These are phyloP conservation scores for Acrocephalus kingi DNA, from an alignment of 2,113 vertebrate genomes.

Conservation along the genomic window DNA sequence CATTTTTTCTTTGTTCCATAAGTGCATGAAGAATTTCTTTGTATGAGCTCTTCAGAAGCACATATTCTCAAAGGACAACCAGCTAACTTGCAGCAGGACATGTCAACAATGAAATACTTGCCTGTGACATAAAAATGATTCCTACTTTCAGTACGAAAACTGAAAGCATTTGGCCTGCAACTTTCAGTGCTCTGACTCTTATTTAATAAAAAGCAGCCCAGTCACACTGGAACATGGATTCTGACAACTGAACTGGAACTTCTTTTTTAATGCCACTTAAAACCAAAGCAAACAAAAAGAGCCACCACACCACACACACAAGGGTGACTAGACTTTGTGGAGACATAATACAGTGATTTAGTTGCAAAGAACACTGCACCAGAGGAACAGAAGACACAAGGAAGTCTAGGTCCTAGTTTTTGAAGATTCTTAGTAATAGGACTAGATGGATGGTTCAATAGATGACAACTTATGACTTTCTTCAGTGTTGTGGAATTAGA, in stretches of 20 bases:
- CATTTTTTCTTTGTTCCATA: neutral
- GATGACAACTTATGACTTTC: neutral
- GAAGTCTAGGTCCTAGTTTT: neutral
- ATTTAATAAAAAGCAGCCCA: conserved; percentile 23
- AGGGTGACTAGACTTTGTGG: neutral
- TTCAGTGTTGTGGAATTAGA: neutral
- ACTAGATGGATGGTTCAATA: neutral
- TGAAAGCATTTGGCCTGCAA: conserved; percentile 27
- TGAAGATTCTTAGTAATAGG: neutral
- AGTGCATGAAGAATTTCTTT: neutral
- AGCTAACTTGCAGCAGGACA: neutral
- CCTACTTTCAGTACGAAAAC: neutral
- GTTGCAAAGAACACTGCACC: neutral
- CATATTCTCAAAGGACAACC: neutral
- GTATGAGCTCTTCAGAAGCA: neutral
- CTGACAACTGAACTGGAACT: neutral
- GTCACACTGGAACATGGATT: neutral
- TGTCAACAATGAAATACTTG: neutral
- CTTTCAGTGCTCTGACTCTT: conserved; percentile 6
- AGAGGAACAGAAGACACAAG: neutral
- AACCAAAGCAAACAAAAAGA: neutral
- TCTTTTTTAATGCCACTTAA: neutral
- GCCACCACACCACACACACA: neutral
- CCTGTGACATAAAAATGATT: neutral
- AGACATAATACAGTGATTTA: neutral